A percentile compares a stretch with the other conserved stretches of the same genome.
Conservation (phyloP, 2,113 vertebrate species). For the Peromyscus maniculatus region DNA sequence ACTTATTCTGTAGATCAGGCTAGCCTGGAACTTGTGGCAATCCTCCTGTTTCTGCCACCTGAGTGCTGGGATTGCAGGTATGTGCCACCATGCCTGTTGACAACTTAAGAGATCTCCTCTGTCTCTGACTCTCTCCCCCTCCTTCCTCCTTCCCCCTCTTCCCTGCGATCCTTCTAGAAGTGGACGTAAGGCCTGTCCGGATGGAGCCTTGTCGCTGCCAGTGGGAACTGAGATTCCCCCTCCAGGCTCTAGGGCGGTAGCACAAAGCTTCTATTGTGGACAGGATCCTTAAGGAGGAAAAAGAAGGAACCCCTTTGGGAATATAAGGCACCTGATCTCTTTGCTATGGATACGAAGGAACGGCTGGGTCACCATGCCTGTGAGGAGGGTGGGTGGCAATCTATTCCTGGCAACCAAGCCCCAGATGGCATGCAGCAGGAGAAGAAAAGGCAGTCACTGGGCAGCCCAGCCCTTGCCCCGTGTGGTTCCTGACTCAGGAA, state of each 20-base stretch:
- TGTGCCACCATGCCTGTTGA: not conserved
- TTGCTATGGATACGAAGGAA: conserved; percentile 50
- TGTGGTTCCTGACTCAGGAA: not conserved
- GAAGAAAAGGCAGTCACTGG: not conserved
- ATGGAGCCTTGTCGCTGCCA: not conserved
- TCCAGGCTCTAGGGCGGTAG: not conserved
- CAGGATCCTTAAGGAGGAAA: not conserved
- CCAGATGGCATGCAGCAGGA: not conserved
- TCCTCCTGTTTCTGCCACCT: not conserved
- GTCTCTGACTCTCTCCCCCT: not conserved
- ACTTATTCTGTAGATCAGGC: not conserved
- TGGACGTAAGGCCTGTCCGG: not conserved
- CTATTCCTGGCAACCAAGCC: conserved; percentile 11
- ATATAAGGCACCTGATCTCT: not conserved
- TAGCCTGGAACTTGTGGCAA: not conserved
- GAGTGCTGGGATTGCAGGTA: not conserved
- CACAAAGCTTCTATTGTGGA: not conserved
- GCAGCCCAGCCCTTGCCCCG: not conserved
- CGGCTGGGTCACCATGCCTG: not conserved
- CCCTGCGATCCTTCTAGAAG: not conserved
- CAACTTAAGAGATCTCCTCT: not conserved
- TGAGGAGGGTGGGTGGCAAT: not conserved
- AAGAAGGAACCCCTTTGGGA: not conserved
- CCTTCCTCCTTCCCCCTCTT: not conserved
- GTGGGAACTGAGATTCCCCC: not conserved